Percentiles rank a stretch among this genome's conserved stretches.
phyloP scores from a whole-genome alignment of 2,888 invertebrate species.

The Cheilosia scutellata region DNA sequence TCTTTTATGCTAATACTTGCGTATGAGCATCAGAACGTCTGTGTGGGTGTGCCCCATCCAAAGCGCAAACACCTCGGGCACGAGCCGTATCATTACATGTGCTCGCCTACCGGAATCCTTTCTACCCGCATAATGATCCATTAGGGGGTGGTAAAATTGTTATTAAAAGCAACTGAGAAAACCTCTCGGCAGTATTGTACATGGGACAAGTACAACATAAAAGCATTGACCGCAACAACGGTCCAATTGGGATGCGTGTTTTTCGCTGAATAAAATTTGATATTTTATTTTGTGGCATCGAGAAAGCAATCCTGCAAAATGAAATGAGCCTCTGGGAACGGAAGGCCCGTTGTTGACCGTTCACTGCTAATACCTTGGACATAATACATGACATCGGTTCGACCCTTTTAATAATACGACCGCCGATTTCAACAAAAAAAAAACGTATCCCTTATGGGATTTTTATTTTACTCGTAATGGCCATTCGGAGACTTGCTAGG shows the following conservation, averaged over 20 bases:
- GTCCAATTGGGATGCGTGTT: constrained; percentile 66
- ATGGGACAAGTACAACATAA: constrained; percentile 46
- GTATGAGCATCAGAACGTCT: constrained; percentile 1
- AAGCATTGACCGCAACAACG: constrained; percentile 71
- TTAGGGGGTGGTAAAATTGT: constrained; percentile 74
- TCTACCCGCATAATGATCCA: constrained; percentile 68
- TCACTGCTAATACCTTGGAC: constrained; percentile 48
- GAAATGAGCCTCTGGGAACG: constrained; percentile 66
- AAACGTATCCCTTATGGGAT: constrained; percentile 54
- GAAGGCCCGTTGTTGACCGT: constrained; percentile 29
- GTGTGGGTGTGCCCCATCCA: constrained; percentile 33
- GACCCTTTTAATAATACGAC: constrained; percentile 65
- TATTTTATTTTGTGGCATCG: constrained; percentile 69
- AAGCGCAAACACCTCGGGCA: constrained; percentile 67
- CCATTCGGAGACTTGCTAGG: constrained; percentile 49
- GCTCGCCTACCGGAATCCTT: constrained; percentile 53
- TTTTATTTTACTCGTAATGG: constrained; percentile 55
- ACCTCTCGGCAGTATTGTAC: constrained; percentile 48
- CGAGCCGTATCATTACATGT: constrained; percentile 60
- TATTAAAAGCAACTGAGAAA: constrained; percentile 71
- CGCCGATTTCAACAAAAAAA: constrained; percentile 30
- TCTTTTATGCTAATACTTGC: constrained; percentile 60
- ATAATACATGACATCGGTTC: constrained; percentile 28
- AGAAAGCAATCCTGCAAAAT: constrained; percentile 64
- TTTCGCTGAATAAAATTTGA: constrained; percentile 71